Base-by-base conservation (phyloP, 2,888 invertebrate species). In the Diplolepis rosae region DNA sequence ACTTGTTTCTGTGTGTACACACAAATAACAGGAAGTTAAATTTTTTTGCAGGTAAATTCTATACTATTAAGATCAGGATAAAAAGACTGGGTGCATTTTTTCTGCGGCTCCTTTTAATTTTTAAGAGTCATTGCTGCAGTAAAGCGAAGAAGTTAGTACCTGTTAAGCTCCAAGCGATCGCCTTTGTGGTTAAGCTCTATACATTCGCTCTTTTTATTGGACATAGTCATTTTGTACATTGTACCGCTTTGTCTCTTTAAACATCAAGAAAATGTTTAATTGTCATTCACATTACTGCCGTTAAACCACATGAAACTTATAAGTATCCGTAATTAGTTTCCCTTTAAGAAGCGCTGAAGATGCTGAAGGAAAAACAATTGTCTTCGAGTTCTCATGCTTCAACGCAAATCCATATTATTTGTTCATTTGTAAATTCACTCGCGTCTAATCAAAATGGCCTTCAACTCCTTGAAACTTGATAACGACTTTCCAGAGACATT, bases 401-500 rank as follows among this genome's bases (percentile, higher is more conserved):
- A n/a, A 27, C 51, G 18, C 15, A 15, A 45, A 45, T 45, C 45
- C 45, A 51, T 51, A 51, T 51, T 5, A 51, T 6, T 54, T 30
- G 28, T 30, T 52, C 30, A 22, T 4, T 32, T 61, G 56, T 13
- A 39, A 24, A 61, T 61, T 61, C 56, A 61, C 56, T 61, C 56
- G n/a, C n/a, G 18, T 61, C 56, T 61, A 61, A 61, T 61, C 56
- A 39, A 27, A 51, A 13, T 61, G 35, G 56, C 56, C 56, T 35
- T 39, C 56, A 24, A 61, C 56, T 61, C 35, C 35, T 61, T 32
- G n/a, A 39, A 35, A 22, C 35, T 39, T 35, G 39, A 61, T 61
- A 61, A 35, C 56, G 56, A 39, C 56, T 61, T 61, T 39, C 56
- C 56, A 61, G 56, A 24, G 56, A 61, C 56, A 61, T 61, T 61